These are phyloP conservation scores for Nowickia ferox DNA, from an alignment of 2,888 invertebrate genomes.

Conservation along the genomic window DNA sequence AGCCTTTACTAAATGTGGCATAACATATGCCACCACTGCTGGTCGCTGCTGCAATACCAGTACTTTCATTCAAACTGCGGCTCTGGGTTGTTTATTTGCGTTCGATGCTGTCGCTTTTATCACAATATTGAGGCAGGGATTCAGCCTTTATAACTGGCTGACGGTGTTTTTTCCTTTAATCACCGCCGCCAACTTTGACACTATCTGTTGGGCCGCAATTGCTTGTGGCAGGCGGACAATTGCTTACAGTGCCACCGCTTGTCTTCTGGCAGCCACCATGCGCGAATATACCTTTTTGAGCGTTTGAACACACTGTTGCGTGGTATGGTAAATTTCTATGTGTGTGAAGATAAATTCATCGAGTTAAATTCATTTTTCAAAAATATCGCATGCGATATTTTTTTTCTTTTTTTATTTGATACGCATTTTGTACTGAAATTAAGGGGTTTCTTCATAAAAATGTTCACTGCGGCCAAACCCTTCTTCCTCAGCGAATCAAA, in stretches of 20 bases:
- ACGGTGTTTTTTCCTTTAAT: conserved; percentile 60
- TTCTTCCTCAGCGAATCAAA: too few species aligned
- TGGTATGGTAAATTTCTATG: too few species aligned
- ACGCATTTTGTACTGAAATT: too few species aligned
- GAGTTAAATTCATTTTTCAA: too few species aligned
- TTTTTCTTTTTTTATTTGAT: too few species aligned
- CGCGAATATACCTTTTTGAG: conserved; percentile 49
- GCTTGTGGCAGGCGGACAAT: conserved; percentile 52
- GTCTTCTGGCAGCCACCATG: conserved; percentile 52
- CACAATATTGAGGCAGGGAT: conserved; percentile 69
- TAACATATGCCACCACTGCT: conserved; percentile 65
- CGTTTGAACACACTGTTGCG: too few species aligned
- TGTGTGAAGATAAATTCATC: too few species aligned
- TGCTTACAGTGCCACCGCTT: conserved; percentile 42
- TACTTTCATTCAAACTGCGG: conserved; percentile 69
- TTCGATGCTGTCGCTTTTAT: conserved; percentile 73
- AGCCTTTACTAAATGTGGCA: conserved; percentile 73
- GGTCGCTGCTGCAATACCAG: conserved; percentile 48
- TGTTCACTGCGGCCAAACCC: too few species aligned
- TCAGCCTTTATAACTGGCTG: conserved; percentile 70
- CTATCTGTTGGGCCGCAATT: conserved; percentile 58
- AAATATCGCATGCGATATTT: too few species aligned
- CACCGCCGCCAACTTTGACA: conserved; percentile 24
- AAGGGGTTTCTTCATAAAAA: too few species aligned
- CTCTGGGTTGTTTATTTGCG: conserved; percentile 69